A percentile compares a stretch with the other conserved stretches of the same genome.
These are phyloP conservation scores for Bombus confusus DNA, from an alignment of 1,140 invertebrate genomes.

Conservation along the genomic window DNA sequence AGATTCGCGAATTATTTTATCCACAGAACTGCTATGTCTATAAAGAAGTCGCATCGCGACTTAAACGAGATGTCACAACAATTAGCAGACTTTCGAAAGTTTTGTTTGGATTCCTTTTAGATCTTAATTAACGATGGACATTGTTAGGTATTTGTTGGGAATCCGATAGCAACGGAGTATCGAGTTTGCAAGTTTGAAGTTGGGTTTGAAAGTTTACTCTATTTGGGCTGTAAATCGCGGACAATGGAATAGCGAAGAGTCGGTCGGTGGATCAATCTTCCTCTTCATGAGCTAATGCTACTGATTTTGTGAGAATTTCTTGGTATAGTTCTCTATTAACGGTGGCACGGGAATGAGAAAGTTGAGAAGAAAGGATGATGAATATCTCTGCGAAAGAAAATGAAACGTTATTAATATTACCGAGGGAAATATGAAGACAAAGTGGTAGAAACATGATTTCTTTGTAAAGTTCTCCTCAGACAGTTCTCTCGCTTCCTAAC, in stretches of 20 bases:
- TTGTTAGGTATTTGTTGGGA: not conserved
- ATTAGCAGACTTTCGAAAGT: not conserved
- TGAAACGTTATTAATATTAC: not conserved
- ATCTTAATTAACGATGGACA: not conserved
- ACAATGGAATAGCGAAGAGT: not conserved
- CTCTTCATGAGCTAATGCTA: not conserved
- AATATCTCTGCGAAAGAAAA: not conserved
- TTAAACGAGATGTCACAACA: too few relatives aligned
- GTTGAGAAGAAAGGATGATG: not conserved
- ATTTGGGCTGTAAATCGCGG: not conserved
- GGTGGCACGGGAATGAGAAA: not conserved
- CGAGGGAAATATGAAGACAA: not conserved
- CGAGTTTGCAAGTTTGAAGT: not conserved
- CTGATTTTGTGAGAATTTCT: not conserved
- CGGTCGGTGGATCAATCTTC: not conserved
- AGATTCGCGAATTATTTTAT: too few relatives aligned
- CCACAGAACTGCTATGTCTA: too few relatives aligned
- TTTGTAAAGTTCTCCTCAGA: not conserved
- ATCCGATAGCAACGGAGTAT: not conserved
- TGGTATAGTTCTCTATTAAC: not conserved
- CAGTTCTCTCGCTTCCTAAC: not conserved
- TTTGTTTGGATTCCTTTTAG: not conserved
- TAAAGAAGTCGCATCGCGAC: too few relatives aligned
- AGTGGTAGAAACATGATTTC: not conserved
- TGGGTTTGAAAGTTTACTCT: not conserved